Base-by-base conservation (phyloP, 2,113 vertebrate genomes). In the Todiramphus chloris region DNA sequence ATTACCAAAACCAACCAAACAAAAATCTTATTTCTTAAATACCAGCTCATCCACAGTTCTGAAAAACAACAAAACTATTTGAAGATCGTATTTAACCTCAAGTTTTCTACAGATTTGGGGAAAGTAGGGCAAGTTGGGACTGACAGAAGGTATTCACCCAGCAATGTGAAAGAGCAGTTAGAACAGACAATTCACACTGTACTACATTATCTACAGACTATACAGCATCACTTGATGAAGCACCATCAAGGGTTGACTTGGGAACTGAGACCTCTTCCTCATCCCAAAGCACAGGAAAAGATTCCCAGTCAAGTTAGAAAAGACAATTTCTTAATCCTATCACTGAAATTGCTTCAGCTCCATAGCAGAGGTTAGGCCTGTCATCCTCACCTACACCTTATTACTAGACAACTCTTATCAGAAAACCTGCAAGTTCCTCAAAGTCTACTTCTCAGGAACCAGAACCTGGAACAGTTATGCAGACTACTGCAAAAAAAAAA, bases 311-410 rank as follows among this genome's bases (percentile, higher is more conserved):
- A 27, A 14, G 25, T 5, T 12, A 13, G 17, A 63, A 15, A 63
- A 31, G 33, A 4, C 7, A 5, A 9, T 37, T 62, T 76, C 51
- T 82, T 15, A 2, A 2, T 10, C 31, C 7, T 16, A 3, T 0
- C 46, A 20, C 31, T 64, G 3, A 2, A 39, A 23, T 6, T 24
- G 30, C 17, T 41, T 25, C 35, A 25, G 2, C 16, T 66, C 21
- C 21, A 1, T 7, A 2, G 5, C 75, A 7, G 6, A 1, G 24
- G 15, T 16, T 14, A 1, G 8, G 15, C 13, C 12, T 6, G 2
- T 72, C 69, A 48, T 17, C 46, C 74, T 60, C 74, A 13, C 19
- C 5, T 5, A 8, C 16, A 2, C 3, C 11, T 12, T 2, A 35
- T 9, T 13, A 11, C 33, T 30, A 20, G 0, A 14, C 3, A 64